phyloP scores from a whole-genome alignment of 2,888 invertebrate species.

The Lasioglossum marginatum region DNA sequence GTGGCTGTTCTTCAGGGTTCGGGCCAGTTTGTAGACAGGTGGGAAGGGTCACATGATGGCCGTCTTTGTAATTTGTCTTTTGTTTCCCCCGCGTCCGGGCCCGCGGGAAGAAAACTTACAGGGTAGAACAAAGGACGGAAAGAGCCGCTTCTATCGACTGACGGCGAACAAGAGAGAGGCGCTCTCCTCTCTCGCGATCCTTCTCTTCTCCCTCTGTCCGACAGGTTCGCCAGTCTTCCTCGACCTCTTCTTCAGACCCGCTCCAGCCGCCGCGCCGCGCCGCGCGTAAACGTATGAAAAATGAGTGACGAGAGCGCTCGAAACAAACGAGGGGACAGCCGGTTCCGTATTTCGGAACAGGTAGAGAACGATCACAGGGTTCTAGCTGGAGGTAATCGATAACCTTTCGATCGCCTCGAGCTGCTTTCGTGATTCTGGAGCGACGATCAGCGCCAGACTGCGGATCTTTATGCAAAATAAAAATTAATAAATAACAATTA shows the following conservation, averaged over 20 bases:
- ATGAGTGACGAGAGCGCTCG: constrained; percentile 80
- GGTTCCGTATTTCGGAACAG: constrained; percentile 68
- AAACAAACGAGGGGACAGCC: constrained; percentile 78
- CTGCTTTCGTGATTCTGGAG: constrained; percentile 10
- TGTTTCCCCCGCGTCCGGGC: constrained; percentile 76
- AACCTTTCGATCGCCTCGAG: constrained; percentile 57
- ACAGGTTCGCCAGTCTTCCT: not conserved
- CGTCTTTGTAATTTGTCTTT: constrained; percentile 83
- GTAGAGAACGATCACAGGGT: constrained; percentile 54
- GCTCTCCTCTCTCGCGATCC: constrained; percentile 27
- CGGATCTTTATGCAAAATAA: not conserved
- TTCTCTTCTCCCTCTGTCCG: constrained; percentile 26
- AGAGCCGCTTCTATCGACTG: constrained; percentile 71
- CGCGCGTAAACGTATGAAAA: constrained; percentile 78
- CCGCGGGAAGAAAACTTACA: constrained; percentile 78
- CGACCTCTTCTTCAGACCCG: constrained; percentile 32
- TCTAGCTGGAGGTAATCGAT: constrained; percentile 55
- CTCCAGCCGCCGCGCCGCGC: constrained; percentile 17
- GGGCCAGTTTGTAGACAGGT: constrained; percentile 76
- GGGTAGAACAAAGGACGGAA: constrained; percentile 81
- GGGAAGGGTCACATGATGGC: constrained; percentile 82
- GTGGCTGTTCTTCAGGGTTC: constrained; percentile 28
- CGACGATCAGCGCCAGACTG: not conserved
- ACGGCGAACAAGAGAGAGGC: constrained; percentile 54
- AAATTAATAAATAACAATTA: not conserved